These are phyloP conservation scores for Thamnaconus septentrionalis DNA, from an alignment of 2,113 vertebrate genomes.

Conservation along the genomic window DNA sequence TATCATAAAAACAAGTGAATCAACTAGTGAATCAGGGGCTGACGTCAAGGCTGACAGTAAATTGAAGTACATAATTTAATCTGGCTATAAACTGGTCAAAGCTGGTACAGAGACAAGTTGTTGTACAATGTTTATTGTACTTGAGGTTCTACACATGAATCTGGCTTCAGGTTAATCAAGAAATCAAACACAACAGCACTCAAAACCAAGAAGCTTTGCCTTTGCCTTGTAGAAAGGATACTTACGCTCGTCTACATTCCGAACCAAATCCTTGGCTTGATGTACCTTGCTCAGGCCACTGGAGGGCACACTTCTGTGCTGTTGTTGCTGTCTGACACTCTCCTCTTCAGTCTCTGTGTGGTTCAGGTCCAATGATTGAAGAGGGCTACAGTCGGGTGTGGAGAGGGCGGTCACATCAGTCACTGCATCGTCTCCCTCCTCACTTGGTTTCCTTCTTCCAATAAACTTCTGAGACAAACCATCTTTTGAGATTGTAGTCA, in stretches of 20 bases:
- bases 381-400: conserved; percentile 84
- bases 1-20: too few relatives aligned
- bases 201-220: too few relatives aligned
- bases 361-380: conserved; percentile 80
- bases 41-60: too few relatives aligned
- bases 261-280: conserved; percentile 25
- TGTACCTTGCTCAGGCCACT: conserved; percentile 31
- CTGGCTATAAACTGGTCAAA: too few relatives aligned
- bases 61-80: too few relatives aligned
- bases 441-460: conserved; percentile 9
- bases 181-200: too few relatives aligned
- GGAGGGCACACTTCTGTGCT: conserved; percentile 38
- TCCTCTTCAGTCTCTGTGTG: conserved; percentile 32
- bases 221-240: conserved; percentile 12
- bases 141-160: too few relatives aligned
- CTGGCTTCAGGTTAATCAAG: too few relatives aligned
- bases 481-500: background rate
- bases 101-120: too few relatives aligned
- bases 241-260: conserved; percentile 48
- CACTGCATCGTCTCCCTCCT: conserved; percentile 78
- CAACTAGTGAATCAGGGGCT: too few relatives aligned
- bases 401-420: conserved; percentile 90
- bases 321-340: conserved; percentile 11
- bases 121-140: too few relatives aligned
- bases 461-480: background rate